Evolutionary conservation across 2,888 invertebrate genomes (phyloP), one percentile per base, ranked within the genome.

Genomic region (Erebia ligea): DNA sequence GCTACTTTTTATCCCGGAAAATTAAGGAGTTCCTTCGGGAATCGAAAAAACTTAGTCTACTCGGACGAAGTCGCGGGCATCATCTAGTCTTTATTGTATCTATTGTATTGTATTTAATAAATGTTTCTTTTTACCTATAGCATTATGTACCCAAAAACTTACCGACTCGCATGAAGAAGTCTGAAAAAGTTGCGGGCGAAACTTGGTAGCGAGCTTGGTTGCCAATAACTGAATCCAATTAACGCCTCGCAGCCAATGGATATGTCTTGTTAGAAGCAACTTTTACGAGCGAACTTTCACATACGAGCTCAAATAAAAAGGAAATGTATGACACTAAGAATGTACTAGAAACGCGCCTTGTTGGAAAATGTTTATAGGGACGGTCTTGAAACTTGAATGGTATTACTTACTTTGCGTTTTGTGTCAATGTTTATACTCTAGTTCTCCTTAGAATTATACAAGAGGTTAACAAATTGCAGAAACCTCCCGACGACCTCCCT

Each of bases 191-290:
- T 71, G 42, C 56, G 40, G 56, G 9, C 15, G 9, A 15, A 66
- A 57, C 56, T 66, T 57, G 56, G 42, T 56, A 56, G 40, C 42
- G 15, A 56, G 57, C 45, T 66, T 57, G 42, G 54, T 56, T 42
- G 40, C 42, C 56, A 56, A 66, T 66, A 66, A 42, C 56, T 58
- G 66, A 59, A 68, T 71, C 71, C 71, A 71, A 71, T 71, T 71
- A 71, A 71, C 63, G 67, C 50, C 62, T 71, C 67, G 42, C 69
- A 59, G 65, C 69, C 64, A 68, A 71, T 71, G 71, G 71, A 71
- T 67, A 71, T 71, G 52, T 71, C 67, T 68, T 71, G 71, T 71
- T 71, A 59, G 62, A 58, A 21, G 56, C 34, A 65, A 65, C 56
- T 66, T 66, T 66, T 56, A 56, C 56, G 66, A 19, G 66, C 19